Evolutionary conservation across 92 coral and sea anemone species (phyloP), one percentile per base, ranked within the genome.

Genomic region (Palythoa caribaeorum): DNA sequence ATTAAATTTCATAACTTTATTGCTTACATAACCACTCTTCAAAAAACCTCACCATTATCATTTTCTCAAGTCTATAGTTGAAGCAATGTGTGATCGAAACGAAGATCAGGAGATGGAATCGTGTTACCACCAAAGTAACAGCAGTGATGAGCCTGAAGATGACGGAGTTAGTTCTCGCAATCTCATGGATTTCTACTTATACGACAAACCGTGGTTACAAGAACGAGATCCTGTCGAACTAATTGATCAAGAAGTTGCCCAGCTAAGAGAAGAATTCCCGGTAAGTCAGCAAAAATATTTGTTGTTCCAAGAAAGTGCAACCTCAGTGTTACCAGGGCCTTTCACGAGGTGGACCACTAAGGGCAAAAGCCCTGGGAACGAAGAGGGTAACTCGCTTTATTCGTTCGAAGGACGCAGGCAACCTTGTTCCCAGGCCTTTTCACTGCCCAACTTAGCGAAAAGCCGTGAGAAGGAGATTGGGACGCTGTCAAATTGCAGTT

Each of bases 191-290:
- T 52, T 28, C 37, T 78, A 60, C 70, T 54, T 44, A 35, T 38
- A 37, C 15, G 83, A 78, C 83, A 78, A 78, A 0, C 28, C 28
- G 48, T 78, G 83, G 83, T 15, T 5, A 12, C 83, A 78, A 78
- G 83, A 78, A 37, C 70, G 54, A 57, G 83, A 78, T 52, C 83
- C 83, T 20, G 51, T 78, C 28, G 20, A 28, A 36, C 28, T 28
- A 28, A 38, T 78, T 39, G 71, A 55, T 1, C 16, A 37, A 14
- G 36, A 16, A 14, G 7, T 78, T 54, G 10, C 44, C 50, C 5
- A 90, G 60, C 76, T 62, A 19, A 89, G 81, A 16, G 79, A 68
- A 39, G 83, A 65, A 52, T 16, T 87, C 47, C 83, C 83, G 83
- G 83, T 78, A 12, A 78, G 83, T 78, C 38, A 53, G 28, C 38